phyloP scores from a whole-genome alignment of 1,140 invertebrate species.

The Liolophura sinensis region DNA sequence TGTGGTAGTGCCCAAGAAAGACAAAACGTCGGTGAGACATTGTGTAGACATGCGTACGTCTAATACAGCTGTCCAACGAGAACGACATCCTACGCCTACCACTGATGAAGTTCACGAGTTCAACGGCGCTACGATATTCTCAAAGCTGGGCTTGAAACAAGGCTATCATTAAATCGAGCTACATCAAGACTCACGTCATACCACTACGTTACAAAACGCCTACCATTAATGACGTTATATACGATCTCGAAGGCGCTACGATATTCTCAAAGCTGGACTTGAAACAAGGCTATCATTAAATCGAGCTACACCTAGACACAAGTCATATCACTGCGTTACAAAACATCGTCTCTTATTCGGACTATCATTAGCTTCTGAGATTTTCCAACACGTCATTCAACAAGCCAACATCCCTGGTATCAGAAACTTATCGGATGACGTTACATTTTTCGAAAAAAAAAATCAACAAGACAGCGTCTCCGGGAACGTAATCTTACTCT shows the following conservation, averaged over 20 bases:
- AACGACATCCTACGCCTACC: conserved; percentile 36
- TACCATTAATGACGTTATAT: conserved; percentile 21
- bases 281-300: conserved; percentile 23
- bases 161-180: conserved; percentile 26
- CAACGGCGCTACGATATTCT: conserved; percentile 20
- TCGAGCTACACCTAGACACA: conserved; percentile 21
- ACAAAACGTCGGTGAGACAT: conserved; percentile 21
- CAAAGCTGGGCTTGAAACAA: conserved; percentile 24
- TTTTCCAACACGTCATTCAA: too few relatives aligned
- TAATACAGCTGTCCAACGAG: conserved; percentile 23
- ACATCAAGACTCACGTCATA: conserved; percentile 10
- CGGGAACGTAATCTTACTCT: conserved; percentile 9
- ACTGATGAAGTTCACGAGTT: conserved; percentile 36
- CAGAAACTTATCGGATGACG: conserved; percentile 25
- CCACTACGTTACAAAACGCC: conserved; percentile 35
- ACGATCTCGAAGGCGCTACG: conserved; percentile 26
- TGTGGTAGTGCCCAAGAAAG: conserved; percentile 19
- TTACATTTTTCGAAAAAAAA: conserved; percentile 27
- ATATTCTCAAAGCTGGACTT: conserved; percentile 32
- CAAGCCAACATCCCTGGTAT: conserved; percentile 19
- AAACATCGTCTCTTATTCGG: too few relatives aligned
- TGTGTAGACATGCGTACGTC: conserved; percentile 43
- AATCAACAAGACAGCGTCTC: conserved; percentile 11
- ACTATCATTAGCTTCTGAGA: too few relatives aligned
- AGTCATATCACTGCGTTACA: conserved; percentile 24